Evolutionary conservation across 2,113 vertebrate genomes (phyloP).

Genomic region (Hiodon alosoides): DNA sequence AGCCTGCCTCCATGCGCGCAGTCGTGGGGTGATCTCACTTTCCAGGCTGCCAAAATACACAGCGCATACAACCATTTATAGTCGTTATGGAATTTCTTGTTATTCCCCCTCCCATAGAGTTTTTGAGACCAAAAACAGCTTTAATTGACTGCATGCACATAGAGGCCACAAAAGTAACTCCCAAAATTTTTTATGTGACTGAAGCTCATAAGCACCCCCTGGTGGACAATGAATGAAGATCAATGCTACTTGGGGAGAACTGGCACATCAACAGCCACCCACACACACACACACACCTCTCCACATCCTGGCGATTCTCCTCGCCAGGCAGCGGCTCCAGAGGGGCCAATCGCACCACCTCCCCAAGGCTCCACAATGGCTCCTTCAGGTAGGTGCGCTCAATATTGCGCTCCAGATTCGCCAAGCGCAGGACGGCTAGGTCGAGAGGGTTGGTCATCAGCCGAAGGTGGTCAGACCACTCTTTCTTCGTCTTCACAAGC

Average conservation of each 20-base stretch:
- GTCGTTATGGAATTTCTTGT: not conserved
- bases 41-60: constrained; percentile 59
- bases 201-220: not conserved
- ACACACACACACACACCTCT: constrained; percentile 27
- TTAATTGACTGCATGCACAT: not conserved
- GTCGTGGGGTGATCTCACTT: constrained; percentile 83
- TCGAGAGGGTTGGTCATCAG: constrained; percentile 80
- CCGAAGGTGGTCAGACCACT: constrained; percentile 70
- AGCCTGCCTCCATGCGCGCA: constrained; percentile 84
- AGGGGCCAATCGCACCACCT: constrained; percentile 77
- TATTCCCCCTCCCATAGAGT: too few relatives aligned
- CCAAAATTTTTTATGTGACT: not conserved
- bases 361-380: constrained; percentile 81
- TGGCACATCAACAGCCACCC: constrained; percentile 4
- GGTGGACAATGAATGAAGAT: not conserved
- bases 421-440: constrained; percentile 76
- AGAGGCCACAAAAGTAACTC: not conserved
- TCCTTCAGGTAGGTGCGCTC: constrained; percentile 90
- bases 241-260: too few relatives aligned
- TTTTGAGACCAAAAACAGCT: too few relatives aligned
- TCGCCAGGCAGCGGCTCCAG: constrained; percentile 59
- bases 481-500: constrained; percentile 73
- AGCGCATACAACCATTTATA: too few relatives aligned
- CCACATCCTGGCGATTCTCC: constrained; percentile 55
- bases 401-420: constrained; percentile 83